Evolutionary conservation across 2,113 vertebrate species (phyloP).

Genomic region (Xyliphius kryptos): DNA sequence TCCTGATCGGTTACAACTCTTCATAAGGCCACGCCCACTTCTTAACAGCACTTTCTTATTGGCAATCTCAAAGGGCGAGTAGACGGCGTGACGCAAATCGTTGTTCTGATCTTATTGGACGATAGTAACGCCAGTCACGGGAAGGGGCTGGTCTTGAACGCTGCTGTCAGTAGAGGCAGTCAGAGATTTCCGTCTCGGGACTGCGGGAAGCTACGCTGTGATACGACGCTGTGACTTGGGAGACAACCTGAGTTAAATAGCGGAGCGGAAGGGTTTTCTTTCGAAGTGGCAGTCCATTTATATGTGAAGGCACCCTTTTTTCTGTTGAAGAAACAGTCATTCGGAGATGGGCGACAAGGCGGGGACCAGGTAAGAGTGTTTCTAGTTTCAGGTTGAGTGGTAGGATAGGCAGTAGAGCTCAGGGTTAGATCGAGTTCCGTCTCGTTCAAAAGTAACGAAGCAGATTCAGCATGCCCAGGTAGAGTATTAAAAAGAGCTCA

Average conservation of each 20-base stretch:
- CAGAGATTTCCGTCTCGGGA: conserved; percentile 40
- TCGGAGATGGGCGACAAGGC: conserved; percentile 57
- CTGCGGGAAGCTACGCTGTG: conserved; percentile 40
- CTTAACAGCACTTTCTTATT: conserved; percentile 37
- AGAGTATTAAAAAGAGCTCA: too few relatives aligned
- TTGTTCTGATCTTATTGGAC: background rate
- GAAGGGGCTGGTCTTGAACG: background rate
- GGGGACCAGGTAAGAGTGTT: conserved; percentile 61
- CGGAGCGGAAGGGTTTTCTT: conserved; percentile 12
- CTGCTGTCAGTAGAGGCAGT: conserved; percentile 45
- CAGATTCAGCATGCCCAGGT: too few relatives aligned
- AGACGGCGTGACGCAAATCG: conserved; percentile 11
- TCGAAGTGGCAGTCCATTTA: conserved; percentile 19
- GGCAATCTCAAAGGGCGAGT: conserved; percentile 34
- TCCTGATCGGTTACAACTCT: too few relatives aligned
- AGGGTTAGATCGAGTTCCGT: conserved; percentile 1
- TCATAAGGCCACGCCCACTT: conserved; percentile 21
- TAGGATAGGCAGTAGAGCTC: too few relatives aligned
- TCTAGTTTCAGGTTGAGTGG: background rate
- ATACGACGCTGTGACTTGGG: conserved; percentile 1
- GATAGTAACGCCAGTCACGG: background rate
- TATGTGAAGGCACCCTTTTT: conserved; percentile 2
- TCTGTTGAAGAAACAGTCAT: conserved; percentile 19
- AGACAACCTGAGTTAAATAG: conserved; percentile 20
- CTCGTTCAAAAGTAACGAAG: conserved; percentile 11